A percentile compares a stretch with the other conserved stretches of the same genome.
phyloP scores from a whole-genome alignment of 2,797 vertebrate genomes.

The Danio albolineatus region DNA sequence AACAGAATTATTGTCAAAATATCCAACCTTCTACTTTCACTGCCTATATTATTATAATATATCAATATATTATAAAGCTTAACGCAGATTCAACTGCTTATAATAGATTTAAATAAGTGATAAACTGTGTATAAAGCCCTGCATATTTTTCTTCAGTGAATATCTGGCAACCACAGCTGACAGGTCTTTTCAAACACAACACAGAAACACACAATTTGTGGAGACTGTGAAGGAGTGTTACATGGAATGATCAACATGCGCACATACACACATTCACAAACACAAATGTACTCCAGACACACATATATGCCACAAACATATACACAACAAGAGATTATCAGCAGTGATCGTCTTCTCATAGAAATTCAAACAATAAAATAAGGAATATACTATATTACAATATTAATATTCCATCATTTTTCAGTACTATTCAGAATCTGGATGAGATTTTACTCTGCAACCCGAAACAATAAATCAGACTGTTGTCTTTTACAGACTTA shows the following conservation, averaged over 20 bases:
- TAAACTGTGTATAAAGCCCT: not conserved
- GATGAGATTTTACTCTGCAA: not conserved
- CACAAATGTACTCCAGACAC: slow-evolving; percentile 19
- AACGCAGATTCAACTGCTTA: not conserved
- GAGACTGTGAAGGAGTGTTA: not conserved
- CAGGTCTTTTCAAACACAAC: not conserved
- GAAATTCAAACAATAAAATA: not conserved
- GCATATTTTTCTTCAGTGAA: not conserved
- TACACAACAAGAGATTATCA: not conserved
- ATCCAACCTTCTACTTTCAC: not conserved
- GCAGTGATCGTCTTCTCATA: not conserved
- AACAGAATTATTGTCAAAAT: not conserved
- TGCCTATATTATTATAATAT: not conserved
- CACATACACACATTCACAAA: slow-evolving; percentile 29
- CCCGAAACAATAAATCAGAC: not conserved
- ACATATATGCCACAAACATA: slow-evolving; percentile 13
- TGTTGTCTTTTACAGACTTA: not conserved
- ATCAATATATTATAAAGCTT: not conserved
- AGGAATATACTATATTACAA: not conserved
- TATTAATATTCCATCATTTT: not conserved
- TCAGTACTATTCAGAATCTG: not conserved
- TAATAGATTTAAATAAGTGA: not conserved
- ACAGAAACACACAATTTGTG: slow-evolving; percentile 13
- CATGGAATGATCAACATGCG: slow-evolving; percentile 17
- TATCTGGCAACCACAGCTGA: not conserved